Evolutionary conservation across 2,113 vertebrate species (phyloP), one percentile per base, ranked within the genome.

Genomic region (Callopanchax toddi): DNA sequence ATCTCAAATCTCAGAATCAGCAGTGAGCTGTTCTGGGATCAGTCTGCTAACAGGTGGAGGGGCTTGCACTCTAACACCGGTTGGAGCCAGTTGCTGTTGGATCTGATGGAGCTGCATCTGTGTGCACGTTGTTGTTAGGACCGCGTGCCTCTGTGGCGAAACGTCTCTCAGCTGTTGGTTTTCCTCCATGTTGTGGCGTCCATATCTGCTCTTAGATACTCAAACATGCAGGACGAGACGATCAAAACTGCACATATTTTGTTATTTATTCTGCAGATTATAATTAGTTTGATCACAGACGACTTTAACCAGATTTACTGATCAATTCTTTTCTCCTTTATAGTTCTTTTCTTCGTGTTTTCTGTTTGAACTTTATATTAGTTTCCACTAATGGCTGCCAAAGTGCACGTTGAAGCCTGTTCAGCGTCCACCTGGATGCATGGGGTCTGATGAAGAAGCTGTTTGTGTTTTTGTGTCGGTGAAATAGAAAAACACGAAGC

Each of bases 151-250:
- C 68, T 37, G 25, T 71, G 43, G 78, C 61, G 77, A 65, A 75
- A 72, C 79, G 76, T 63, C 67, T 46, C 50, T 63, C 83, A 82
- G 81, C 81, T 88, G 83, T 81, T 75, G 29, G 29, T 9, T 32
- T 9, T 59, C 37, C 46, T 58, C 61, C 46, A 60, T 16, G 40
- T 69, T 36, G n/a, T 60, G 32, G 40, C 6, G 21, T 55, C 43
- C 43, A 16, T 63, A 59, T 60, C 70, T 61, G 51, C 21, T 37
- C 65, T 9, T 9, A 9, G 29, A 1, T 32, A 6, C 23, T 48
- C 29, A 51, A 18, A 34, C 54, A 46, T 25, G 53, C 21, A 45
- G 37, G n/a, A 25, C 1, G 8, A 50, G 20, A 21, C 12, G 11
- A 49, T 23, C 4, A 16, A 6, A 50, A 6, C 15, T n/a, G 18